Conservation (phyloP, 2,113 vertebrate species). For the Isurus oxyrinchus region DNA sequence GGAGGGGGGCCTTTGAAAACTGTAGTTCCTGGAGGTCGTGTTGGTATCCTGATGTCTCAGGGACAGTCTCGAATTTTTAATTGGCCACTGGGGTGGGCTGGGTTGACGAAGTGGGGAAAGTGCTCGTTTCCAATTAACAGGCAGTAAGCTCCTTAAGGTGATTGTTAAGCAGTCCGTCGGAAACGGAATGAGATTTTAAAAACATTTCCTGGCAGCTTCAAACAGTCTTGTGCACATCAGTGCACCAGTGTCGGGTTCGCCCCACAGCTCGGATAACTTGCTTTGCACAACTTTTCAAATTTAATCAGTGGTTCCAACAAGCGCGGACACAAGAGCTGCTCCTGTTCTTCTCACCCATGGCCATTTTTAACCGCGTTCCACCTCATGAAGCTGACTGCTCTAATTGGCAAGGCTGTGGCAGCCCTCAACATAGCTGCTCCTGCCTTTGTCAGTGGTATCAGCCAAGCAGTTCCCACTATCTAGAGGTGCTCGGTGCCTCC, state of each 20-base stretch:
- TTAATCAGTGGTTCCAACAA: no score
- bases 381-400: no score
- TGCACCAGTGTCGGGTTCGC: not conserved
- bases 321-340: no score
- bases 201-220: not conserved
- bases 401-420: no score
- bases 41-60: not conserved
- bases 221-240: not conserved
- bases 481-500: no score
- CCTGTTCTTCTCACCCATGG: no score
- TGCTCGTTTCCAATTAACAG: not conserved
- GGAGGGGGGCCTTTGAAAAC: not conserved
- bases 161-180: not conserved
- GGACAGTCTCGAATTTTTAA: not conserved
- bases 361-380: no score
- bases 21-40: not conserved
- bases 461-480: no score
- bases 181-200: not conserved
- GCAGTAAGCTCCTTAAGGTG: not conserved
- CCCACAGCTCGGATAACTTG: no score
- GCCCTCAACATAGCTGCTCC: no score
- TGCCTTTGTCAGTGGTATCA: no score
- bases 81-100: not conserved
- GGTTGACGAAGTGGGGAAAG: not conserved
- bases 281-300: no score